These are phyloP conservation scores for Archegozetes longisetosus DNA, from an alignment of 1,140 invertebrate genomes.

Conservation along the genomic window DNA sequence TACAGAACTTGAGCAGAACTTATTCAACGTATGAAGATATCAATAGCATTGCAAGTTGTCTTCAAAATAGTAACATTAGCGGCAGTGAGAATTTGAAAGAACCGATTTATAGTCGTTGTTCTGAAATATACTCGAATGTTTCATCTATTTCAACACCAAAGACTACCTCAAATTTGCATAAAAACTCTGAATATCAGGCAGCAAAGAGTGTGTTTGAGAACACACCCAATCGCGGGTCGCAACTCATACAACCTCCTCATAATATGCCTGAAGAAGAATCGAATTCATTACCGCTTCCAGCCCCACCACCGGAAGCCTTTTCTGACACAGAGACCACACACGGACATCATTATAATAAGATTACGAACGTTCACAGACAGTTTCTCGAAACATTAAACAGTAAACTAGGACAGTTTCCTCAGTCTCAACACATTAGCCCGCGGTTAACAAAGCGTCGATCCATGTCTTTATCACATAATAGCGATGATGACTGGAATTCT, in stretches of 20 bases:
- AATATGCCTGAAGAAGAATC: background rate
- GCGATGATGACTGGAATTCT: constrained; percentile 12
- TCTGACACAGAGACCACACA: background rate
- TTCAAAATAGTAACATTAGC: background rate
- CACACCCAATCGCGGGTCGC: background rate
- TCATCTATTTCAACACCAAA: background rate
- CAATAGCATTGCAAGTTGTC: background rate
- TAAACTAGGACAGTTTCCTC: constrained; percentile 10
- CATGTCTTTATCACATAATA: background rate
- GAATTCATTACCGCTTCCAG: constrained; percentile 6
- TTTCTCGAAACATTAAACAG: constrained; percentile 17
- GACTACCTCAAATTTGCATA: background rate
- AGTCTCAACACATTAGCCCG: background rate
- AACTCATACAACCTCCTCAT: background rate
- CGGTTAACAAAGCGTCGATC: constrained; percentile 9
- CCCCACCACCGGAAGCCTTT: constrained; percentile 15
- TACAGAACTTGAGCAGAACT: background rate
- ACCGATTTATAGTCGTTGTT: background rate
- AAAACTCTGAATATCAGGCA: constrained; percentile 9
- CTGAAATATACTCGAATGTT: background rate
- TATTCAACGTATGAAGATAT: constrained; percentile 2
- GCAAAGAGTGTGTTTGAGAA: constrained; percentile 11
- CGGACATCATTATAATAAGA: constrained; percentile 11
- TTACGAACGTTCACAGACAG: constrained; percentile 8
- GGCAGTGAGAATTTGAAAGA: background rate